Evolutionary conservation across 2,113 vertebrate species (phyloP).

Genomic region (Myiopsitta monachus): DNA sequence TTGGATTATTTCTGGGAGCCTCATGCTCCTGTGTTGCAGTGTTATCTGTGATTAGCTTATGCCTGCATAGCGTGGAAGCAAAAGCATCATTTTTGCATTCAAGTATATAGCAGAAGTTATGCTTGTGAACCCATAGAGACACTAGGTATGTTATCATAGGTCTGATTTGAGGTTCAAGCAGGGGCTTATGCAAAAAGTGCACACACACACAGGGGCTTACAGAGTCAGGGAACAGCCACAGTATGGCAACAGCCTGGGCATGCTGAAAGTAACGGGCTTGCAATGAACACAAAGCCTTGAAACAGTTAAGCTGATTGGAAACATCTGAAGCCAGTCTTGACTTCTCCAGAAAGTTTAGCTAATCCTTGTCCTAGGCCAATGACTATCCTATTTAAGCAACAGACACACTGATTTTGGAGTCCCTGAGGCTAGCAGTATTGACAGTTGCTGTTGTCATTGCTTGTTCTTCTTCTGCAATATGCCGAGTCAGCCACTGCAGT

Average conservation of each 20-base stretch:
- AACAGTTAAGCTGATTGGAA: not conserved
- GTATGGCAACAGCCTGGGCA: not conserved
- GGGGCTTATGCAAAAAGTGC: not conserved
- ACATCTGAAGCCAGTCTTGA: not conserved
- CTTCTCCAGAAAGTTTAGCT: not conserved
- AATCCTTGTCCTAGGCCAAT: not conserved
- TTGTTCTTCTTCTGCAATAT: not conserved
- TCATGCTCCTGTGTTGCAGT: not conserved
- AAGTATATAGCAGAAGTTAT: not conserved
- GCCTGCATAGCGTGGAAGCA: not conserved
- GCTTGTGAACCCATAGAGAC: not conserved
- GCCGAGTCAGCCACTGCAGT: not conserved
- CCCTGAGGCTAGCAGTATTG: not conserved
- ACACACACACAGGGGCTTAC: not conserved
- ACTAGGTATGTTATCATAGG: not conserved
- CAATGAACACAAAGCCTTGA: not conserved
- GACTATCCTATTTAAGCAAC: not conserved
- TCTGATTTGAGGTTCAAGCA: not conserved
- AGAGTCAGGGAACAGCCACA: not conserved
- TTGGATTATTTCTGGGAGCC: not conserved
- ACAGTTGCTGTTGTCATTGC: not conserved
- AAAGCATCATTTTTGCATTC: not conserved
- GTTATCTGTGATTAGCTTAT: not conserved
- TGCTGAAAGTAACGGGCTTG: not conserved
- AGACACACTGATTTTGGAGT: not conserved